Conservation (phyloP, 2,113 vertebrate species). For the Micronisus gabar region DNA sequence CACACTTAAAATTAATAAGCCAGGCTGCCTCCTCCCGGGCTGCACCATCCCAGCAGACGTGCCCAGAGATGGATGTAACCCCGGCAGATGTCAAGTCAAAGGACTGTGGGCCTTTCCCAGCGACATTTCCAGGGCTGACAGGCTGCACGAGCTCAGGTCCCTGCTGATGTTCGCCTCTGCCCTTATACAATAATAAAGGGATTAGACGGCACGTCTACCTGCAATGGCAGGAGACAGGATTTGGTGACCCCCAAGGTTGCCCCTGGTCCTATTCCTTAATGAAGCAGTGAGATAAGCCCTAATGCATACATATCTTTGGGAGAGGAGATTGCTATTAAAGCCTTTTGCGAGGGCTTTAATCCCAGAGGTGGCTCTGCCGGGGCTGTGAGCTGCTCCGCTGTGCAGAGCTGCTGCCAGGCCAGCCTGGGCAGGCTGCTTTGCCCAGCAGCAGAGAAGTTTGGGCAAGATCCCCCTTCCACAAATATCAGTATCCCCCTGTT, state of each 20-base stretch:
- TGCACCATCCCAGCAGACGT: background rate
- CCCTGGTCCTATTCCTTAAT: background rate
- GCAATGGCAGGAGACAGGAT: background rate
- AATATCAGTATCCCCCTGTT: background rate
- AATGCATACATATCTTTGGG: background rate
- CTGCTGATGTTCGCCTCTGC: background rate
- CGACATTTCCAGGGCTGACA: background rate
- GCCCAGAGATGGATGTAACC: background rate
- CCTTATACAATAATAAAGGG: slow-evolving; percentile 2
- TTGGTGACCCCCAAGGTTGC: background rate
- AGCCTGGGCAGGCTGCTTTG: background rate
- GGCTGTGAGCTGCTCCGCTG: fast-evolving
- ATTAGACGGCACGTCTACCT: background rate
- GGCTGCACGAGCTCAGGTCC: background rate
- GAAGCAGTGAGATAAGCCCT: background rate
- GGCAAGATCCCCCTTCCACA: background rate
- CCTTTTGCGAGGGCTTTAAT: background rate
- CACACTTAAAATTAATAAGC: background rate
- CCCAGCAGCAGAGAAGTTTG: background rate
- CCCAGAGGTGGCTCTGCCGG: background rate
- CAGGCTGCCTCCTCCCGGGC: background rate
- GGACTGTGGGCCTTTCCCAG: background rate
- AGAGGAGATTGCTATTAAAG: background rate
- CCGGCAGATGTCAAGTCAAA: background rate
- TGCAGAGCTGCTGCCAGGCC: background rate